Conservation (phyloP, 2,113 vertebrate species). For the Lathamus discolor region DNA sequence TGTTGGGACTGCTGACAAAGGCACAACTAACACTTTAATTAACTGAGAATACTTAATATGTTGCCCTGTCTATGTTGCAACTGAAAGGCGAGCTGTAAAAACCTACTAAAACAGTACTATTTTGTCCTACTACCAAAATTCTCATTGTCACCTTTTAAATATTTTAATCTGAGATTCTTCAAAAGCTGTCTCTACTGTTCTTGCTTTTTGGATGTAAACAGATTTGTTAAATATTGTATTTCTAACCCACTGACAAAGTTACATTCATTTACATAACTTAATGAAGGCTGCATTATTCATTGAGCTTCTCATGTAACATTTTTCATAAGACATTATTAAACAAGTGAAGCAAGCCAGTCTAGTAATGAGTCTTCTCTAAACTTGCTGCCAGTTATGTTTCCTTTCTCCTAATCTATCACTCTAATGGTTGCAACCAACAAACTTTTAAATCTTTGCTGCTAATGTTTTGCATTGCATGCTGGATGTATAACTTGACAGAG, state of each 20-base stretch:
- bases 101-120: not conserved
- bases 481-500: constrained; percentile 59
- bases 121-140: not conserved
- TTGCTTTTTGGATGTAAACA: constrained; percentile 33
- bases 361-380: constrained; percentile 62
- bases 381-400: constrained; percentile 63
- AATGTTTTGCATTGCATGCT: constrained; percentile 53
- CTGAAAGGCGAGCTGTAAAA: not conserved
- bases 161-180: constrained; percentile 46
- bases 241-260: constrained; percentile 49
- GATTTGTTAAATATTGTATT: constrained; percentile 63
- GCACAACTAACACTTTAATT: not conserved
- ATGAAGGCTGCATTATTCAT: constrained; percentile 69
- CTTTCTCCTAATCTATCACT: constrained; percentile 66
- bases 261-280: constrained; percentile 59
- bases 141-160: constrained; percentile 33
- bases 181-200: constrained; percentile 18
- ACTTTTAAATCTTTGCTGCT: constrained; percentile 47
- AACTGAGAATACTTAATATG: not conserved
- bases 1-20: not conserved
- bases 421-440: constrained; percentile 60
- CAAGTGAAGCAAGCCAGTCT: constrained; percentile 25
- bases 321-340: constrained; percentile 55
- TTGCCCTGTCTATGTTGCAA: not conserved
- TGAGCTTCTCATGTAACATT: constrained; percentile 57